Evolutionary conservation across 2,888 invertebrate genomes (phyloP), one percentile per base, ranked within the genome.

Genomic region (Timema cristinae): DNA sequence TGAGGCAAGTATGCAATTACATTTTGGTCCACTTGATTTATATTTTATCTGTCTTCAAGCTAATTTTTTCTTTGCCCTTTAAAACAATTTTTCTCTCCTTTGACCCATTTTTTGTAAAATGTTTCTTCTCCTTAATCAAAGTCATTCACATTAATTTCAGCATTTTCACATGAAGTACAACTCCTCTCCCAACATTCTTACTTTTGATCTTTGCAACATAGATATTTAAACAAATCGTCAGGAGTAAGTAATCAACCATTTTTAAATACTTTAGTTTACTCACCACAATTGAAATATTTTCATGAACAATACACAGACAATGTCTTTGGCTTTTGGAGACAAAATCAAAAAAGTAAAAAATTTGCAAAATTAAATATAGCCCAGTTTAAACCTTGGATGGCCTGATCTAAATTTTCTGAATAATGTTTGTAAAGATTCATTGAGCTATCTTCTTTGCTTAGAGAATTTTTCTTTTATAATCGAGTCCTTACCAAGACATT

Each of bases 181-280:
- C 48, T 63, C 48, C 63, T 63, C 2, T 63, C 63, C 32, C 9
- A 48, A 48, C 32, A 32, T 48, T 63, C 32, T 63, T 63, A 7
- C 48, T 63, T 63, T 48, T 63, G 63, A 63, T 63, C 16, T 63
- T 63, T 48, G 48, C 63, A 63, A 48, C 63, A 63, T 32, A 16
- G 7, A 7, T 63, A 8, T 13, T 63, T 63, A 32, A 63, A 63
- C 48, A 63, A 16, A 47, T 63, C 63, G 4, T 15, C 4, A 32
- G 63, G 8, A 48, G 63, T 63, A 13, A 16, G 48, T 63, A 63
- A 63, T 11, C 63, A 63, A 63, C 16, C 32, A 63, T 6, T 7
- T 63, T 63, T 16, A 63, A 63, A 63, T 63, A 47, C 47, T 63
- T 63, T 32, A 63, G 63, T 48, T 63, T 63, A 63, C 48, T 63